phyloP scores from a whole-genome alignment of 2,888 invertebrate species.

The Cynaeus angustus region DNA sequence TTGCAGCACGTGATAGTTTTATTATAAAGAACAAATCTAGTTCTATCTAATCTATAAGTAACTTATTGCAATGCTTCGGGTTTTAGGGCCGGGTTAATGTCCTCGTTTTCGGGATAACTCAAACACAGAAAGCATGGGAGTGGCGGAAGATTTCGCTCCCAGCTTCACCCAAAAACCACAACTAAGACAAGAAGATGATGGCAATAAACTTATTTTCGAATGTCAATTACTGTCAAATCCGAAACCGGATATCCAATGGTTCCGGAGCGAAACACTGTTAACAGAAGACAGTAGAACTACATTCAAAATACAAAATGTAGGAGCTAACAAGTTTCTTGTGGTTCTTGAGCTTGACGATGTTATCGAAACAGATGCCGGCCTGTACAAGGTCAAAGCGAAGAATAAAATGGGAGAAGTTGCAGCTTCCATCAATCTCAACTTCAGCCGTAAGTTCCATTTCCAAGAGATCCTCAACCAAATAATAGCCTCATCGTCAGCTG shows the following conservation, averaged over 20 bases:
- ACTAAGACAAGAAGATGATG: constrained; percentile 96
- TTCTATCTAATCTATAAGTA: constrained; percentile 15
- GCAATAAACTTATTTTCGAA: constrained; percentile 95
- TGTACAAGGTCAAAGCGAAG: constrained; percentile 97
- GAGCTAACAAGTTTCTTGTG: constrained; percentile 90
- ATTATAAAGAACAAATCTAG: constrained; percentile 22
- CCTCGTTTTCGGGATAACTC: constrained; percentile 68
- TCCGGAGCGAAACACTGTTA: constrained; percentile 89
- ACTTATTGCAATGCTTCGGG: constrained; percentile 41
- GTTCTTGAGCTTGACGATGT: constrained; percentile 96
- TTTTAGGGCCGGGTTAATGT: constrained; percentile 70
- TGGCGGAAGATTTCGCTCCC: constrained; percentile 96
- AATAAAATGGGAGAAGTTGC: constrained; percentile 98
- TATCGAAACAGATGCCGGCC: constrained; percentile 95
- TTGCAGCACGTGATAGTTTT: constrained; percentile 36
- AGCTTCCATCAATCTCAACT: constrained; percentile 97
- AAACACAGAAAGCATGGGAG: constrained; percentile 78
- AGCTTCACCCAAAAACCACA: constrained; percentile 99
- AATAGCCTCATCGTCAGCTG: background rate
- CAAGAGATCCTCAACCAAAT: constrained; percentile 17
- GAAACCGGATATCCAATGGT: constrained; percentile 94
- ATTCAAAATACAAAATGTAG: constrained; percentile 91
- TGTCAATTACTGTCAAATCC: constrained; percentile 92
- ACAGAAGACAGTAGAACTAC: constrained; percentile 89
- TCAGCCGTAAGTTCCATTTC: constrained; percentile 89